These are phyloP conservation scores for Cephus pulcher DNA, from an alignment of 2,888 invertebrate genomes.

Conservation along the genomic window DNA sequence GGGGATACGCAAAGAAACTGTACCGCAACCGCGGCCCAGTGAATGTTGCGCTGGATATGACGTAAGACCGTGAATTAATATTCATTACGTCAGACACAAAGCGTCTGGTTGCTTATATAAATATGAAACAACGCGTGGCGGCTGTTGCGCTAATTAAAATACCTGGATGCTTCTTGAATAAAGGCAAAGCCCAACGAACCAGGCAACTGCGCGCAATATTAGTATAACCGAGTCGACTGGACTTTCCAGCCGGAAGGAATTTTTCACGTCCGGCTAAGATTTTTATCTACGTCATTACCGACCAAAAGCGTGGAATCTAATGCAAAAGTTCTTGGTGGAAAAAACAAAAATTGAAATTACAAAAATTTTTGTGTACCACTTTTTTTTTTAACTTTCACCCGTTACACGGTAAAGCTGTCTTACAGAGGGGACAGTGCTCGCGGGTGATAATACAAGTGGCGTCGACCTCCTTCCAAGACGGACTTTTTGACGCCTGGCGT, in stretches of 20 bases:
- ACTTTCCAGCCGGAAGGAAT: background rate
- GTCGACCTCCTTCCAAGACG: background rate
- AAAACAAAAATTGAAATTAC: no score
- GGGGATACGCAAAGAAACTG: conserved; percentile 29
- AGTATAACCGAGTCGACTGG: background rate
- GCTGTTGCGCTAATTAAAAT: conserved; percentile 58
- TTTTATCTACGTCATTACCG: background rate
- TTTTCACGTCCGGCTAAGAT: background rate
- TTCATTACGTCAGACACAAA: conserved; percentile 52
- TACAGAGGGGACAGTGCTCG: background rate
- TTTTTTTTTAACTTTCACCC: no score
- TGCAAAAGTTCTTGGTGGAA: background rate
- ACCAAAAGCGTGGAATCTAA: background rate
- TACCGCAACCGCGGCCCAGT: background rate
- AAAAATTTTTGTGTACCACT: no score
- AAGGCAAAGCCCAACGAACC: background rate
- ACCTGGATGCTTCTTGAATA: conserved; percentile 40
- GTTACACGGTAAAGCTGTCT: no score
- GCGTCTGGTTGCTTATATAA: conserved; percentile 39
- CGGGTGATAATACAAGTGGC: conserved; percentile 9
- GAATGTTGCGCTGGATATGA: background rate
- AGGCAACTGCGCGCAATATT: background rate
- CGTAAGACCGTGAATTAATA: conserved; percentile 50
- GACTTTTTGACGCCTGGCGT: background rate
- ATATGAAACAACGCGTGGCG: conserved; percentile 48